Evolutionary conservation across 2,888 invertebrate species (phyloP), one percentile per base, ranked within the genome.

Genomic region (Sesamia inferens): DNA sequence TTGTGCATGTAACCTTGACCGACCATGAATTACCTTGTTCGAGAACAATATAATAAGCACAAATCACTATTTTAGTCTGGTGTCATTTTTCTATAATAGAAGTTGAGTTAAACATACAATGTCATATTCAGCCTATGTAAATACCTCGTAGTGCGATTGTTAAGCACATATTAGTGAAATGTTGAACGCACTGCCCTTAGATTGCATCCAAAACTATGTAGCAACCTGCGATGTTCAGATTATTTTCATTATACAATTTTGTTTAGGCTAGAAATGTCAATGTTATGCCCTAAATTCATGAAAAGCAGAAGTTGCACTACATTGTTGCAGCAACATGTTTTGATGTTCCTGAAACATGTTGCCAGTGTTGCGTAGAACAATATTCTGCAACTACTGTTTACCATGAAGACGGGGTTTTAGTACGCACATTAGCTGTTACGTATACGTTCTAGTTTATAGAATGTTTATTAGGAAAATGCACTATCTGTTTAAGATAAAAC

Each of bases 141-240:
- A 76, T 81, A 82, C 73, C 83, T 85, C 78, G 88, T 90, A 88
- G 88, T 86, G 90, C 91, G 88, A 88, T 86, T 89, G 88, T 87
- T 66, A 85, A 85, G 90, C 92, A 92, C 91, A 81, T 71, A 74
- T 80, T 90, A 89, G 89, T 91, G 75, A 89, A 80, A 89, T 91
- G 88, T 86, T 82, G 82, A 85, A 24, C 85, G 90, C 92, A 91
- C 89, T 86, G 88, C 86, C 87, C 88, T 81, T 87, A 86, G 88
- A 78, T 86, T 87, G 88, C 86, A 87, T 87, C 88, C 80, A 69
- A 74, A 67, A 78, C 64, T 84, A 71, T 79, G 77, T 86, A 86
- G 86, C 74, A 76, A 62, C 78, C 70, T 84, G 85, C 77, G 31
- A 83, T 82, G 83, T 80, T 75, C 73, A 51, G 74, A 74, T 77